These are phyloP conservation scores for Vidua macroura DNA, from an alignment of 2,113 vertebrate species.

Conservation along the genomic window DNA sequence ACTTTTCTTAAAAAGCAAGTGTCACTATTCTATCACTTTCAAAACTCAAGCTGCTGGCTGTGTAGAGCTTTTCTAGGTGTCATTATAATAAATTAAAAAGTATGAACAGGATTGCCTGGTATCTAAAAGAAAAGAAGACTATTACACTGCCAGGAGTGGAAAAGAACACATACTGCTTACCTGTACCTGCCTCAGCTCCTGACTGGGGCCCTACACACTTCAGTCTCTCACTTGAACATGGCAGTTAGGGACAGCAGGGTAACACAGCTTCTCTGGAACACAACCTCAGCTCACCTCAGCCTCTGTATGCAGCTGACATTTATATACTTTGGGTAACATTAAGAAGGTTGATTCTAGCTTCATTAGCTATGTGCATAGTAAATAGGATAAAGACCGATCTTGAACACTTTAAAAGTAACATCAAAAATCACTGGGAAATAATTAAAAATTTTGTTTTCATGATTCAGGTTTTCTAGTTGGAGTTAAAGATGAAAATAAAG, in stretches of 20 bases:
- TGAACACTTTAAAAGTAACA: neutral
- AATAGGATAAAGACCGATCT: neutral
- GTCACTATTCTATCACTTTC: neutral
- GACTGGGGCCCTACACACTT: neutral
- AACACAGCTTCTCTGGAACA: neutral
- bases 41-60: neutral
- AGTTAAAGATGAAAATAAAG: neutral
- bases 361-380: neutral
- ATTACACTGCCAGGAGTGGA: neutral
- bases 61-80: neutral
- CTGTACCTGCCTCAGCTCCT: neutral
- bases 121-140: neutral
- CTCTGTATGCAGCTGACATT: neutral
- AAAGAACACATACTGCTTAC: neutral
- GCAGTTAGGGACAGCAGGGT: fast-evolving
- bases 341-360: neutral
- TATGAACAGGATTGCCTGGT: neutral
- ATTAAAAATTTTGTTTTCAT: neutral
- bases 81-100: neutral
- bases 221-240: neutral
- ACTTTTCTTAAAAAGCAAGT: neutral
- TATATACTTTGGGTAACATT: neutral
- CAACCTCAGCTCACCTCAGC: neutral
- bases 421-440: neutral
- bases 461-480: neutral